A percentile compares a stretch with the other conserved stretches of the same genome.
phyloP scores from a whole-genome alignment of 2,888 invertebrate species.

The Atethmia centrago region DNA sequence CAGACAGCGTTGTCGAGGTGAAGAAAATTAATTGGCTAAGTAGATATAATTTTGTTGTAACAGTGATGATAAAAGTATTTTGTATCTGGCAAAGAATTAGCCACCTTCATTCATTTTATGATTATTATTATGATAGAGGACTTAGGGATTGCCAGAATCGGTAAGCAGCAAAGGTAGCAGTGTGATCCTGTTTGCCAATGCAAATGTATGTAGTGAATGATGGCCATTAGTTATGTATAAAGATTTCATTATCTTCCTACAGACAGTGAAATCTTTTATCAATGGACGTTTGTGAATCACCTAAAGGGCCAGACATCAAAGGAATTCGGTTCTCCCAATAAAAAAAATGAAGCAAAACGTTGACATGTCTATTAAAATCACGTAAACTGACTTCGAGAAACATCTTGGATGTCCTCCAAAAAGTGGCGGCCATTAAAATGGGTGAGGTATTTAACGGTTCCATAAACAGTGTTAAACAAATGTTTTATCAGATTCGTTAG shows the following conservation, averaged over 20 bases:
- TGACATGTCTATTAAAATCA: conserved; percentile 67
- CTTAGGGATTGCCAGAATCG: no score
- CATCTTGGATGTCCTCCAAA: conserved; percentile 69
- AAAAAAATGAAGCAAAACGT: conserved; percentile 54
- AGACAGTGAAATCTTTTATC: no score
- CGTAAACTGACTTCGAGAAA: conserved; percentile 70
- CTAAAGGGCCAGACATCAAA: background rate
- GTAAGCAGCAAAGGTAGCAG: no score
- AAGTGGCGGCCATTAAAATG: conserved; percentile 71
- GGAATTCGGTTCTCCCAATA: conserved; percentile 22
- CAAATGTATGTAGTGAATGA: no score
- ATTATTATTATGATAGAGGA: no score
- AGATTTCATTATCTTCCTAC: no score
- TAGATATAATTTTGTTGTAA: background rate
- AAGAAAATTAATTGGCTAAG: conserved; percentile 25
- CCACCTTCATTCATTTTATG: no score
- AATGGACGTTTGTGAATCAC: conserved; percentile 9
- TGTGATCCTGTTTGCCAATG: no score
- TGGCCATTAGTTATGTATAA: no score
- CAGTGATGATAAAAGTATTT: background rate
- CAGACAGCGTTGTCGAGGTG: conserved; percentile 14
- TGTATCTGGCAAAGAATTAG: background rate
- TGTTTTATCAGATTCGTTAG: conserved; percentile 87
- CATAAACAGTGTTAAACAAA: conserved; percentile 84
- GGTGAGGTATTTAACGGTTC: conserved; percentile 77